phyloP scores from a whole-genome alignment of 2,113 vertebrate species.

The Pyrgilauda ruficollis region DNA sequence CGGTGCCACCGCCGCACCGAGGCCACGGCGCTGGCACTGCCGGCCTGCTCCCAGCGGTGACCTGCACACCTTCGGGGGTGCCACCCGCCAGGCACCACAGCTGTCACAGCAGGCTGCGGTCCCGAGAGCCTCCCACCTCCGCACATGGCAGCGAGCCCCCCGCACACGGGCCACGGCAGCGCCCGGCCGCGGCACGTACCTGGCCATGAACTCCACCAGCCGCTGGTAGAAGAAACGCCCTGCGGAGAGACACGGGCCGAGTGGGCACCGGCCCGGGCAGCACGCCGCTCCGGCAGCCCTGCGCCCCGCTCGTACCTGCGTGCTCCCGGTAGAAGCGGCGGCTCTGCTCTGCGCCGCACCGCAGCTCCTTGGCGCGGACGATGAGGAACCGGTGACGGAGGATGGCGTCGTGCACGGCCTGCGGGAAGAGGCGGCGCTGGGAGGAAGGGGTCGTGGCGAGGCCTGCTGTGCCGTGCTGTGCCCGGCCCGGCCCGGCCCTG shows the following conservation, averaged over 20 bases:
- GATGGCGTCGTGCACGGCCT: slow-evolving; percentile 90
- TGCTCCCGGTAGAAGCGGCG: slow-evolving; percentile 90
- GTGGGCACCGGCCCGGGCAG: background rate
- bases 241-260: slow-evolving; percentile 16
- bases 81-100: background rate
- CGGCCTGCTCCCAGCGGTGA: background rate
- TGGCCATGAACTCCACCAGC: slow-evolving; percentile 96
- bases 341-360: slow-evolving; percentile 82
- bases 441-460: background rate
- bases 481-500: rapidly evolving
- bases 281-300: background rate
- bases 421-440: background rate
- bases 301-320: slow-evolving; percentile 72
- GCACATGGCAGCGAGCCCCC: background rate
- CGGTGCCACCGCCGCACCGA: background rate
- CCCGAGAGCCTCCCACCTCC: background rate
- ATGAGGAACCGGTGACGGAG: slow-evolving; percentile 84
- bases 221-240: slow-evolving; percentile 94
- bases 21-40: background rate
- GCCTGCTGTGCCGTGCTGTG: background rate
- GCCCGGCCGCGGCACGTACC: slow-evolving; percentile 63
- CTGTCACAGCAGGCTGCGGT: rapidly evolving
- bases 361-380: slow-evolving; percentile 79
- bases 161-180: background rate
- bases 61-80: rapidly evolving